These are phyloP conservation scores for Halcyon senegalensis DNA, from an alignment of 2,113 vertebrate genomes.

Conservation along the genomic window DNA sequence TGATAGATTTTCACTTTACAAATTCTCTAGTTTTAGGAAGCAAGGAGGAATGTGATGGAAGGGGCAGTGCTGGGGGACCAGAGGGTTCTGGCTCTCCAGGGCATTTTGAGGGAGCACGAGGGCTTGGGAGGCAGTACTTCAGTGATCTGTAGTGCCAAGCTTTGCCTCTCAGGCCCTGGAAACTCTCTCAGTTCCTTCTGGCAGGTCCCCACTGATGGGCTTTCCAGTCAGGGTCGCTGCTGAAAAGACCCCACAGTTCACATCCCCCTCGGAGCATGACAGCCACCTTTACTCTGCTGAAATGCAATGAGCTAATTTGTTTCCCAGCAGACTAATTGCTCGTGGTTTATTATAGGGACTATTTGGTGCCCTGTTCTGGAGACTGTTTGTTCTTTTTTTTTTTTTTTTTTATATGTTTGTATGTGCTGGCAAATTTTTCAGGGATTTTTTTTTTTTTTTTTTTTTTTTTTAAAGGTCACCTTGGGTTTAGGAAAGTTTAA, in stretches of 20 bases:
- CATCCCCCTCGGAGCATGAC: not conserved
- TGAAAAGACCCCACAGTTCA: not conserved
- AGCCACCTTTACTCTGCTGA: conserved; percentile 12
- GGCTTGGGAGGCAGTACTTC: not conserved
- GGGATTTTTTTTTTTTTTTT: not conserved
- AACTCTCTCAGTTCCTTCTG: not conserved
- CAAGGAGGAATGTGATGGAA: not conserved
- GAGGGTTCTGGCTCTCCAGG: not conserved
- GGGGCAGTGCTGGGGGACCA: not conserved
- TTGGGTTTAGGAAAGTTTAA: conserved; percentile 53
- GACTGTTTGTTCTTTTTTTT: conserved; percentile 62
- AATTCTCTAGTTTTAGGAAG: not conserved
- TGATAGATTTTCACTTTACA: not conserved
- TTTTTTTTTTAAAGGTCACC: conserved; percentile 55
- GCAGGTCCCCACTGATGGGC: not conserved
- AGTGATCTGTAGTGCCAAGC: not conserved
- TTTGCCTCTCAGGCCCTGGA: not conserved
- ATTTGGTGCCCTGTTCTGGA: conserved; percentile 50
- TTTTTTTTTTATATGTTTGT: conserved; percentile 62
- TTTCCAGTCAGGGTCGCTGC: not conserved
- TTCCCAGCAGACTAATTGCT: conserved; percentile 60
- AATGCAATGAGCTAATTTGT: conserved; percentile 31
- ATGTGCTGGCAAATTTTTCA: conserved; percentile 66
- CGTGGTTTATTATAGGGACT: conserved; percentile 57
- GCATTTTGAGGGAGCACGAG: not conserved